Conservation (phyloP, 2,797 vertebrate species). For the Corythornis leucogaster region DNA sequence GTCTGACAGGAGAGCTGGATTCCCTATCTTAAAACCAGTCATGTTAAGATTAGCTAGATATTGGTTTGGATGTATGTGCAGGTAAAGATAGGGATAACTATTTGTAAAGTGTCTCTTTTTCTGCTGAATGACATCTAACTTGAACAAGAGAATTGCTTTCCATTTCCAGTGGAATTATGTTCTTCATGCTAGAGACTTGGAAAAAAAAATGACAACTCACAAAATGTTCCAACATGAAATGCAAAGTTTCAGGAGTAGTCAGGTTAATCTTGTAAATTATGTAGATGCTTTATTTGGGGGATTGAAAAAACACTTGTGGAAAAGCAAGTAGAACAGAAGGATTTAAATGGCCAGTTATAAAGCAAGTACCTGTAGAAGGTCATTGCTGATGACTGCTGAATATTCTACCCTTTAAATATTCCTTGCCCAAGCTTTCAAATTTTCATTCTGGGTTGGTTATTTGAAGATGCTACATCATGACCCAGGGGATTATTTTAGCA, state of each 20-base stretch:
- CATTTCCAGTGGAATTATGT: neutral
- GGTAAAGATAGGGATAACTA: neutral
- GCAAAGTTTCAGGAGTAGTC: neutral
- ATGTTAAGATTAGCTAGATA: conserved; percentile 15
- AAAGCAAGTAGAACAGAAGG: neutral
- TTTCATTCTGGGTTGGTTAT: conserved; percentile 15
- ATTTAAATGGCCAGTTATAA: neutral
- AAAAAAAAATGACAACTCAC: neutral
- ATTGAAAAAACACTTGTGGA: neutral
- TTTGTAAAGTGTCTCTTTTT: neutral
- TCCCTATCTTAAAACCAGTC: neutral
- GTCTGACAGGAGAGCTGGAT: neutral
- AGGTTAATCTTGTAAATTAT: neutral
- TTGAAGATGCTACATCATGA: neutral
- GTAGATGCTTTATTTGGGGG: neutral
- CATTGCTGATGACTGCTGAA: neutral
- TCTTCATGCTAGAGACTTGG: neutral
- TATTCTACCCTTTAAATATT: neutral
- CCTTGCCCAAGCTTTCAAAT: neutral
- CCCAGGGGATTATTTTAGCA: conserved; percentile 27
- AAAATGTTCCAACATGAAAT: neutral
- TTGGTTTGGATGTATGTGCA: neutral
- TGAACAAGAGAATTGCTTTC: neutral
- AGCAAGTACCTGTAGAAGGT: neutral
- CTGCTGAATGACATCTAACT: neutral